Percentiles rank a stretch among this genome's conserved stretches.
phyloP scores from a whole-genome alignment of 2,888 invertebrate genomes.

The Mesorhabditis spiculigera region DNA sequence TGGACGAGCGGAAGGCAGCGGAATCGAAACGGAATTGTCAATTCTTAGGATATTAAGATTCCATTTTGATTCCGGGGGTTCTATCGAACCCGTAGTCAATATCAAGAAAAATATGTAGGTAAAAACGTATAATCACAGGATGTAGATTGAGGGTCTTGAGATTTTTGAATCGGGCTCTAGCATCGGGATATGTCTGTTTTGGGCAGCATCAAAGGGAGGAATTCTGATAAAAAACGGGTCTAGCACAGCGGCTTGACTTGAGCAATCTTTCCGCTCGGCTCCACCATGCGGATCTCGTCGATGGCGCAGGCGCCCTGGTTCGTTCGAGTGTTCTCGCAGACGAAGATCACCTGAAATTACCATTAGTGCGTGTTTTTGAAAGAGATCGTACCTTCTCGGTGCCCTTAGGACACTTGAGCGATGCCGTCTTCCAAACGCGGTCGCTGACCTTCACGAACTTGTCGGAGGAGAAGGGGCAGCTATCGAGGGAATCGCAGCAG shows the following conservation, averaged over 20 bases:
- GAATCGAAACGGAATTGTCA: too few species aligned
- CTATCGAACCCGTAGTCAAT: too few species aligned
- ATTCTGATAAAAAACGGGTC: background rate
- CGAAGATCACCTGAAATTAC: conserved; percentile 51
- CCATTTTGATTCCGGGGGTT: too few species aligned
- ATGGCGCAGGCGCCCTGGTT: conserved; percentile 58
- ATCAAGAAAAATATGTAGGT: too few species aligned
- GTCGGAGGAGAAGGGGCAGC: conserved; percentile 51
- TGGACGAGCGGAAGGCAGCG: too few species aligned
- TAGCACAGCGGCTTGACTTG: conserved; percentile 44
- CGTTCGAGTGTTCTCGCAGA: conserved; percentile 57
- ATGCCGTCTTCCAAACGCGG: conserved; percentile 54
- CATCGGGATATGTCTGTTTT: too few species aligned
- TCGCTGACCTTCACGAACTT: conserved; percentile 56
- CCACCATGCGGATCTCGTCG: conserved; percentile 54
- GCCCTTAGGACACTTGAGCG: conserved; percentile 52
- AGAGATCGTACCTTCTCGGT: conserved; percentile 45
- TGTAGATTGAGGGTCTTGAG: too few species aligned
- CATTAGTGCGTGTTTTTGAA: background rate
- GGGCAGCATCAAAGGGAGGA: too few species aligned
- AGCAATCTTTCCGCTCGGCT: conserved; percentile 35
- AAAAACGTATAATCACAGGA: too few species aligned
- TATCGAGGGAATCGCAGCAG: conserved; percentile 39
- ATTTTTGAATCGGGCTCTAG: too few species aligned
- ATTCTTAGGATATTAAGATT: too few species aligned